Base-by-base conservation (phyloP, 2,888 invertebrate genomes). In the Latheticus oryzae region DNA sequence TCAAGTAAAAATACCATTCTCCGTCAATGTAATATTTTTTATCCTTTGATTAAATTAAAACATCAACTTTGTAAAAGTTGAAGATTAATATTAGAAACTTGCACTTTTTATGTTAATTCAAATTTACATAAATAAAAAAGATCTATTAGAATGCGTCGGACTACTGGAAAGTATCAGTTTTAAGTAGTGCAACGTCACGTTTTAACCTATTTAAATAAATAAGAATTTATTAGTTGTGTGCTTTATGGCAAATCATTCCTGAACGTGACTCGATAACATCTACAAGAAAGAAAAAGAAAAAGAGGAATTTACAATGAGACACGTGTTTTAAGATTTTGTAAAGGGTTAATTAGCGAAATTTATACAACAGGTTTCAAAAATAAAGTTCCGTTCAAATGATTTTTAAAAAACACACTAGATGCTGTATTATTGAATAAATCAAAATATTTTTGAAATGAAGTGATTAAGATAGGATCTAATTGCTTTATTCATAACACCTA, bases 131-230 rank as follows among this genome's bases (percentile, higher is more conserved):
- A 40, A 48, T 23, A 33, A 33, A 21, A 35, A n/a, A 16, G 26
- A n/a, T n/a, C 17, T 15, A 42, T 52, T 52, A 52, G 33, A 52
- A 52, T 52, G 52, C 52, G 42, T 33, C 32, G 16, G 30, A 17
- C 52, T 42, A 42, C 52, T 52, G 52, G 52, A 52, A 52, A 52
- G 52, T 51, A 48, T 17, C 30, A n/a, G 21, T 19, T 11, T 45
- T 30, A 50, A 58, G 50, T 60, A 24, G 56, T 42, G 26, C 47
- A 28, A 37, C 28, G 54, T 62, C 62, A 65, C 63, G 63, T 63
- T 65, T 58, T 56, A 59, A 61, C 63, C 63, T 19, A 62, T 63
- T 63, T 56, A 58, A 58, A 62, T 54, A 60, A 52, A 60, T 60
- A 43, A 45, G 32, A 33, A 59, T 59, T 59, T 59, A 59, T 59